Base-by-base conservation (phyloP, 2,113 vertebrate species). In the Kryptolebias marmoratus region DNA sequence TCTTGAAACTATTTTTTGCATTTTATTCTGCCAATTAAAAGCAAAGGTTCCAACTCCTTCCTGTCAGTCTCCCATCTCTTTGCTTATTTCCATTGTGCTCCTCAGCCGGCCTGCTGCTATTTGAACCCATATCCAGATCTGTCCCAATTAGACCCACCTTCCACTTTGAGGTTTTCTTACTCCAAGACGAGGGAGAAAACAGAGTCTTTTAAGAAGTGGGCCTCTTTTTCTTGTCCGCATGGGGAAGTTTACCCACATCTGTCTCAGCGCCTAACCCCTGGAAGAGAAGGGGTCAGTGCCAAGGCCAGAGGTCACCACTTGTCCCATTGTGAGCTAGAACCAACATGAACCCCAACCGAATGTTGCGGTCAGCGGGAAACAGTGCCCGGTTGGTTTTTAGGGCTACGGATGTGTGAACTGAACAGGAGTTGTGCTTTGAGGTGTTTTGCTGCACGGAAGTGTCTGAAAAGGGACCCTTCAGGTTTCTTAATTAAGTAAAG, bases 191-290 rank as follows among this genome's bases (percentile, higher is more conserved):
- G 64, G 68, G 72, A 86, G 83, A 88, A 90, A 91, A 90, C 79
- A 81, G 83, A 80, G 74, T 87, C 77, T 70, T 89, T 93, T 93
- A 93, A 91, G 87, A 88, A 92, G 91, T 32, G 89, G 80, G 91
- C 89, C 90, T 80, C 89, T 75, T 86, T 93, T 92, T 92, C 75
- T 81, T 82, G 83, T 90, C 88, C 82, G 60, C 78, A 75, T 71
- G 79, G 74, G 85, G 91, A 91, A 94, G 92, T 93, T 93, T 94
- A 93, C 90, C 86, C 90, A 94, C 93, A 93, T 92, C 93, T 93
- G 92, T 93, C 87, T 90, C 87, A 79, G 84, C 77, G 81, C 89
- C 88, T 93, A 89, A 93, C 88, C 88, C 85, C 81, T 91, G 86
- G 76, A 91, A 92, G 89, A 90, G 90, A 90, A 75, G 48, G 84